phyloP scores from a whole-genome alignment of 2,113 vertebrate genomes.

The Neofelis nebulosa region DNA sequence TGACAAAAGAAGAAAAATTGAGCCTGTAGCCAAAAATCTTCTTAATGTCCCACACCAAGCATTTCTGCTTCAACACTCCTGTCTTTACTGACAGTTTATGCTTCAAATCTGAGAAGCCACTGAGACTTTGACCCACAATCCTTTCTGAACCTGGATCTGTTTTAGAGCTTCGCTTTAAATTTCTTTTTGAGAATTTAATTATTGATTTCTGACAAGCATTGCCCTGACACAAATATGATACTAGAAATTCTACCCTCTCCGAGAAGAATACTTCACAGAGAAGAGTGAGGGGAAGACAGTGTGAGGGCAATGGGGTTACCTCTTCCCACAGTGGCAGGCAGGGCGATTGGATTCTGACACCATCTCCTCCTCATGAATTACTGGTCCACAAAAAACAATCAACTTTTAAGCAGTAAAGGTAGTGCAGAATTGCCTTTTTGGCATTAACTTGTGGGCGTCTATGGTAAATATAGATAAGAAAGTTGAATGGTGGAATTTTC shows the following conservation, averaged over 20 bases:
- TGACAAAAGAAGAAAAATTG: background rate
- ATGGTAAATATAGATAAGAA: background rate
- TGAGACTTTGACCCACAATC: background rate
- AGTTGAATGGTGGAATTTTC: background rate
- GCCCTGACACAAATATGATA: background rate
- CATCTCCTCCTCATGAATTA: background rate
- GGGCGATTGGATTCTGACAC: background rate
- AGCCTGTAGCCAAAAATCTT: background rate
- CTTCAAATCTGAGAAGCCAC: slow-evolving; percentile 1
- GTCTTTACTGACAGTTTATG: background rate
- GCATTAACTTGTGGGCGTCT: background rate
- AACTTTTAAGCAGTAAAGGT: background rate
- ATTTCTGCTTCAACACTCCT: background rate
- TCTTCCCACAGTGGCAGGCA: background rate
- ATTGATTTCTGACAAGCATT: background rate
- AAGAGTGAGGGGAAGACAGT: background rate
- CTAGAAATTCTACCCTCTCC: background rate
- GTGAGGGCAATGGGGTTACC: background rate
- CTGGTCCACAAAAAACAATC: background rate
- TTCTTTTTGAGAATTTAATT: slow-evolving; percentile 29
- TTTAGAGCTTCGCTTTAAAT: background rate
- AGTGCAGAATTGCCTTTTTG: background rate
- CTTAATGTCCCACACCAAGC: background rate
- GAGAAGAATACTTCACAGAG: background rate
- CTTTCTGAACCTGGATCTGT: background rate